A percentile compares a stretch with the other conserved stretches of the same genome.
Evolutionary conservation across 1,140 invertebrate genomes (phyloP).

Genomic region (Leptinotarsa defecta): DNA sequence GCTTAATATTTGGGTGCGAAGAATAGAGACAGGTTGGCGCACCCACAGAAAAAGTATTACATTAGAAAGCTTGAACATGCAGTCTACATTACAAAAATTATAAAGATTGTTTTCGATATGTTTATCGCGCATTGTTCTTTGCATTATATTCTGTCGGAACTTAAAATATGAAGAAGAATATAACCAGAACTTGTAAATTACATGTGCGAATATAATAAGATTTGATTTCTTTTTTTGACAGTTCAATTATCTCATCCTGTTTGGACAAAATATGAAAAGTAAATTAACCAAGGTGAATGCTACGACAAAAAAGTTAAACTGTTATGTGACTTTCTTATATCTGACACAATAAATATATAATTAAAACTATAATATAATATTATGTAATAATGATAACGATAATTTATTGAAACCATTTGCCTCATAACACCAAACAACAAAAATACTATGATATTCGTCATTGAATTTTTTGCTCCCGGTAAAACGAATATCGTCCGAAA

Average conservation of each 20-base stretch:
- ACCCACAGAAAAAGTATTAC: constrained; percentile 26
- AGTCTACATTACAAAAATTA: constrained; percentile 6
- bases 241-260: neutral
- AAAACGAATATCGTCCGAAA: no score
- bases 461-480: no score
- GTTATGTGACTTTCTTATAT: no score
- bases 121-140: neutral
- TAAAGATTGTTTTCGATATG: constrained; percentile 2
- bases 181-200: neutral
- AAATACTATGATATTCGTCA: no score
- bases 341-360: no score
- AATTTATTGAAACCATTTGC: no score
- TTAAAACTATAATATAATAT: no score
- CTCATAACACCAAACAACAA: no score
- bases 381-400: no score
- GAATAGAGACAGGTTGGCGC: constrained; percentile 24
- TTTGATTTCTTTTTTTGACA: neutral
- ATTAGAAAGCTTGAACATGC: constrained; percentile 18
- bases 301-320: no score
- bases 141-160: neutral
- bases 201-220: neutral
- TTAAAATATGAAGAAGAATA: neutral
- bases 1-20: neutral
- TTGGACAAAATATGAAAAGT: no score
- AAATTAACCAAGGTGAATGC: no score